phyloP scores from a whole-genome alignment of 2,113 vertebrate genomes.

The Mustela nigripes region DNA sequence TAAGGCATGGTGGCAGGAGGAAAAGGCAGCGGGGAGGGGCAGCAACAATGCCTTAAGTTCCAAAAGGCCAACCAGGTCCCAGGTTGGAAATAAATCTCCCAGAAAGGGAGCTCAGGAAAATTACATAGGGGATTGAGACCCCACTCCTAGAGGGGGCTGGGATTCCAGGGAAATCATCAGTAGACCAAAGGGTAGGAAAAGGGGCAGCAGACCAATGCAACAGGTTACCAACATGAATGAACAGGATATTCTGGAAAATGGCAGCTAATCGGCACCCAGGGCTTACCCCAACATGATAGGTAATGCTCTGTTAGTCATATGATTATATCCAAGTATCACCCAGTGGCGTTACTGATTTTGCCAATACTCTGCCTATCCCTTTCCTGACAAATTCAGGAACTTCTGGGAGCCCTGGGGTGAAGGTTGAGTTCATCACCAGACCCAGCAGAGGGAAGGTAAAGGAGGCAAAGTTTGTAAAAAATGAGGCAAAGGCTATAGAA shows the following conservation, averaged over 20 bases:
- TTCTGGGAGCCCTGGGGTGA: background rate
- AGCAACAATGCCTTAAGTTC: background rate
- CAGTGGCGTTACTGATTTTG: background rate
- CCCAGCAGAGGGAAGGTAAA: background rate
- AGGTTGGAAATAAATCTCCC: background rate
- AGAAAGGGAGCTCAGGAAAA: background rate
- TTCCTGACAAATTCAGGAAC: background rate
- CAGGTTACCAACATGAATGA: background rate
- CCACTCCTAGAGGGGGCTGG: background rate
- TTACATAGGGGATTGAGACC: background rate
- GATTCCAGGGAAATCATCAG: background rate
- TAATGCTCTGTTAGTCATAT: background rate
- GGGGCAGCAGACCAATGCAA: background rate
- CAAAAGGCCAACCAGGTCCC: background rate
- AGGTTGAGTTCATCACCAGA: background rate
- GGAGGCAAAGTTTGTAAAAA: constrained; percentile 24
- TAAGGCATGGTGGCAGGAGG: background rate
- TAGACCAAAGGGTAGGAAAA: background rate
- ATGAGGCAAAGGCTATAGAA: background rate
- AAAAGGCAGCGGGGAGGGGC: fast-evolving
- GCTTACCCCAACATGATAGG: background rate
- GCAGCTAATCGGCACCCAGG: background rate
- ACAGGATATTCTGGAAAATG: background rate
- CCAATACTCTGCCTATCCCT: background rate
- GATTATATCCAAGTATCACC: background rate